Conservation (phyloP, 2,113 vertebrate genomes). For the Ovis canadensis region DNA sequence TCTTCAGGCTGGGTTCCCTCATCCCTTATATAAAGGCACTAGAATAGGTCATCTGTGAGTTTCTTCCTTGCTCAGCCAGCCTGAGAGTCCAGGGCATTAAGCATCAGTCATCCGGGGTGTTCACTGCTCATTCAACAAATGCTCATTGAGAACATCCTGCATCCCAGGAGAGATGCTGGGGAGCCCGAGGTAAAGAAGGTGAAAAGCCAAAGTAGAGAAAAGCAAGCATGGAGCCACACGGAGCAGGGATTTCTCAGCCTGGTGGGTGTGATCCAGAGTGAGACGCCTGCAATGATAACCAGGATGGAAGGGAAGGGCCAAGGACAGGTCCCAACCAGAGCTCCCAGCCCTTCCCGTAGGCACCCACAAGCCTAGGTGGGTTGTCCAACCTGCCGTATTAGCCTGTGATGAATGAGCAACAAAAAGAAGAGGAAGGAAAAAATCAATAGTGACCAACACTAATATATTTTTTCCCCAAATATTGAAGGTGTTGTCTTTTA, state of each 20-base stretch:
- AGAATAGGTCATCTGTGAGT: background rate
- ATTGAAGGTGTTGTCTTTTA: background rate
- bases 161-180: background rate
- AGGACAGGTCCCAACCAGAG: accelerated
- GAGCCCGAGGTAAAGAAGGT: no score
- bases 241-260: background rate
- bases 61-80: background rate
- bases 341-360: accelerated
- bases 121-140: background rate
- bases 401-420: background rate
- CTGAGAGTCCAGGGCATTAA: background rate
- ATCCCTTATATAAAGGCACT: background rate
- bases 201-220: background rate
- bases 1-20: background rate
- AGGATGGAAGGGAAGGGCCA: accelerated
- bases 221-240: accelerated
- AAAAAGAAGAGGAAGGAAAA: no score
- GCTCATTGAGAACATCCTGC: background rate
- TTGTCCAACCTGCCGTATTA: background rate
- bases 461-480: background rate
- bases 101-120: background rate
- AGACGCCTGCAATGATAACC: accelerated
- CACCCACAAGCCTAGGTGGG: accelerated
- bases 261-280: background rate
- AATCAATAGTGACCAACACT: background rate